Evolutionary conservation across 2,888 invertebrate genomes (phyloP), one percentile per base, ranked within the genome.

Genomic region (Drosophila fungiperda): DNA sequence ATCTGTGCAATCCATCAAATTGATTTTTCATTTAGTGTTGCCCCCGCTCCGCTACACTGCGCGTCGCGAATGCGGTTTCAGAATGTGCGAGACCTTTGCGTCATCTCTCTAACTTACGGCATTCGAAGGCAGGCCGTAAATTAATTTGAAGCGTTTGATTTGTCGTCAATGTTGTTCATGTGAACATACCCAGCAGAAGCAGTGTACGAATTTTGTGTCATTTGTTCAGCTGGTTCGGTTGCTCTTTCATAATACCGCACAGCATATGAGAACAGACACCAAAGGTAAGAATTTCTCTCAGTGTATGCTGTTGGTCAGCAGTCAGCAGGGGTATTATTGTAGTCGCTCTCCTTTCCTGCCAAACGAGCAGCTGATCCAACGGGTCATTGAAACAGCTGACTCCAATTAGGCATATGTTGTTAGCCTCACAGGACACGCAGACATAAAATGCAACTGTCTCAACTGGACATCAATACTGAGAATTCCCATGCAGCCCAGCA

Each of bases 331-430:
- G 26, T n/a, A 26, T 67, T 35, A 17, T 52, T 23, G 53, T 38
- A 42, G 52, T 63, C 52, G 58, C 60, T 52, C 65, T 76, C 68
- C 69, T 74, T 77, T 73, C 70, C 68, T 74, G 83, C 50, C 76
- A 75, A 89, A 73, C 83, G 45, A 82, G 86, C 87, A 89, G 86
- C 87, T 87, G 89, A 87, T 86, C 73, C 55, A 40, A 42, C 54
- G 49, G 78, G 70, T 62, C 64, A 74, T 76, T 74, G 81, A 84
- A 89, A 89, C 87, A 87, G 87, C 87, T 87, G 87, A 87, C 90
- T 89, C 69, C 86, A 87, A 87, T 87, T 88, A 89, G 62, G 83
- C 88, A 83, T 80, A 83, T 89, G 87, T 78, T 75, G 78, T 54
- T 68, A 66, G 66, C 54, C 1, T 35, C 52, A 59, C 32, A 57